A percentile compares a stretch with the other conserved stretches of the same genome.
These are phyloP conservation scores for Leucoraja ocellata DNA, from an alignment of 2,797 vertebrate genomes.

Conservation along the genomic window DNA sequence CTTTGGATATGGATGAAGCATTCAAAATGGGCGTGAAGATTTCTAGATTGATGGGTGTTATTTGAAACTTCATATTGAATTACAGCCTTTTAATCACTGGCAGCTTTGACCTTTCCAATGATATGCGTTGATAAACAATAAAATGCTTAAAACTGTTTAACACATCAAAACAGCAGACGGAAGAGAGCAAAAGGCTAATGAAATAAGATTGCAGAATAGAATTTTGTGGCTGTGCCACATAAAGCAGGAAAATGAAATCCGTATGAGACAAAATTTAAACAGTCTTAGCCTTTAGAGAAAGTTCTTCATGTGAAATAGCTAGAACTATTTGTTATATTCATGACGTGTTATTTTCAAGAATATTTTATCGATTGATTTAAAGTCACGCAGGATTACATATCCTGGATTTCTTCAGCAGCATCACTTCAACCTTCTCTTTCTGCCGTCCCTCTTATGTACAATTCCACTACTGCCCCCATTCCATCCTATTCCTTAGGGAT, in stretches of 20 bases:
- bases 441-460: background rate
- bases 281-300: background rate
- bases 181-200: background rate
- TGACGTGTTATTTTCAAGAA: background rate
- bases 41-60: background rate
- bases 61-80: background rate
- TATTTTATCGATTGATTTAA: background rate
- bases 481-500: background rate
- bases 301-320: background rate
- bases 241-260: background rate
- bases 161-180: background rate
- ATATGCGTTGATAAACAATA: background rate
- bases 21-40: background rate
- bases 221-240: background rate
- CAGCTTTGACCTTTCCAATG: background rate
- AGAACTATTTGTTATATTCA: background rate
- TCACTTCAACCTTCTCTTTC: background rate
- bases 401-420: no score
- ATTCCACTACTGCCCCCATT: background rate
- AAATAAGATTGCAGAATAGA: background rate
- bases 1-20: background rate
- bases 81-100: background rate
- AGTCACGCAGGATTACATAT: background rate
- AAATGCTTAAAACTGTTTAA: background rate
- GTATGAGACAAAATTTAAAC: background rate